Evolutionary conservation across 2,888 invertebrate genomes (phyloP).

Genomic region (Halocaridina rubra): DNA sequence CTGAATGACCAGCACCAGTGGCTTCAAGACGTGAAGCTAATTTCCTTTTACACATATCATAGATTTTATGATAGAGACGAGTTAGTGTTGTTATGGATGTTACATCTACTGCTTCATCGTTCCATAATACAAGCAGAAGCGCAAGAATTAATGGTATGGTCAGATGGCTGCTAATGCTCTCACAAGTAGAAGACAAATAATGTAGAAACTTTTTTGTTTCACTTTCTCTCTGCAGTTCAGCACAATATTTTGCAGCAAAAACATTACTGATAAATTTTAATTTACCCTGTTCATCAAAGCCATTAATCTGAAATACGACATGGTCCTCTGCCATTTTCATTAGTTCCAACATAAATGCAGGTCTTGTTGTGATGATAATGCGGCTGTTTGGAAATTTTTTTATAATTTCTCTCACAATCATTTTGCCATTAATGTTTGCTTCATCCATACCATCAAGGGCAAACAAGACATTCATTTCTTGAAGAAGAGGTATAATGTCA

Average conservation of each 20-base stretch:
- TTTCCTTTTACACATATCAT: constrained; percentile 38
- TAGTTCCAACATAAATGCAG: constrained; percentile 44
- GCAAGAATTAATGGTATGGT: constrained; percentile 38
- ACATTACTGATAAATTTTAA: constrained; percentile 37
- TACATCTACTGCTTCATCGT: constrained; percentile 28
- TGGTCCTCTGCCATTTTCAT: constrained; percentile 50
- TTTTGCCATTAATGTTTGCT: constrained; percentile 16
- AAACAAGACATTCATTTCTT: constrained; percentile 54
- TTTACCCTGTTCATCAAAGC: constrained; percentile 28
- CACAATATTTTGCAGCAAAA: constrained; percentile 25
- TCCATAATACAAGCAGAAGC: constrained; percentile 46
- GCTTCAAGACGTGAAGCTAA: constrained; percentile 20
- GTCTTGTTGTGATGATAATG: constrained; percentile 47
- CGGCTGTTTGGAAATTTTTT: constrained; percentile 35
- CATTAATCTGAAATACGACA: constrained; percentile 37
- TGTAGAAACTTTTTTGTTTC: constrained; percentile 14
- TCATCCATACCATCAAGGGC: constrained; percentile 57
- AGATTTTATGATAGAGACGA: constrained; percentile 34
- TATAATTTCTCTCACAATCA: constrained; percentile 34
- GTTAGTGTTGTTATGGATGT: constrained; percentile 30
- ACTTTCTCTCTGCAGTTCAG: background rate
- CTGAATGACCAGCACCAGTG: constrained; percentile 12
- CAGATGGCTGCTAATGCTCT: constrained; percentile 26
- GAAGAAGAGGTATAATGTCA: constrained; percentile 51
- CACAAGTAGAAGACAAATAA: background rate